A percentile compares a stretch with the other conserved stretches of the same genome.
These are phyloP conservation scores for Cyprinella venusta DNA, from an alignment of 2,797 vertebrate genomes.

Conservation along the genomic window DNA sequence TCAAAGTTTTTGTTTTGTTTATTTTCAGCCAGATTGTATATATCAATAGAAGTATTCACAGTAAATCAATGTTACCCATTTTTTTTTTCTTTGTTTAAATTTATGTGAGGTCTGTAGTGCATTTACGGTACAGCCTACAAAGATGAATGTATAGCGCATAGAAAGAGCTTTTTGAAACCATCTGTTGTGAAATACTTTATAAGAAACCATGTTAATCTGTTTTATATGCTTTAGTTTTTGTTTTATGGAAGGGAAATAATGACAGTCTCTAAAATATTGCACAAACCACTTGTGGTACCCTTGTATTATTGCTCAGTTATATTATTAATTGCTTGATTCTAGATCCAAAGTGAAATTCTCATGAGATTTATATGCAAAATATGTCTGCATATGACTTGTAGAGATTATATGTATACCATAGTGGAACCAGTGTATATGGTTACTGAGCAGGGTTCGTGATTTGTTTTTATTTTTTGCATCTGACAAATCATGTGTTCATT, in stretches of 20 bases:
- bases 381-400: slow-evolving; percentile 11
- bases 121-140: slow-evolving; percentile 12
- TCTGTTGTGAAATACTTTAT: slow-evolving; percentile 6
- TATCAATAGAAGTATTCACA: slow-evolving; percentile 10
- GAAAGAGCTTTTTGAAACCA: slow-evolving; percentile 28
- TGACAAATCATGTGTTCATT: slow-evolving; percentile 39
- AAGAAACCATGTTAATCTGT: slow-evolving; percentile 11
- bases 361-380: slow-evolving; percentile 10
- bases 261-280: slow-evolving; percentile 28
- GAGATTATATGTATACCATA: slow-evolving; percentile 18
- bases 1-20: neutral
- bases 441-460: slow-evolving; percentile 13
- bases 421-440: slow-evolving; percentile 24
- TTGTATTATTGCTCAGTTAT: slow-evolving; percentile 29
- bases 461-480: neutral
- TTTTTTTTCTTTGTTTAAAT: slow-evolving; percentile 26
- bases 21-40: neutral
- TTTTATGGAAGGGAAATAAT: slow-evolving; percentile 26
- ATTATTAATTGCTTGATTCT: slow-evolving; percentile 30
- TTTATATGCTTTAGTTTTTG: neutral
- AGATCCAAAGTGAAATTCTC: slow-evolving; percentile 21
- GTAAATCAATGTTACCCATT: slow-evolving; percentile 3
- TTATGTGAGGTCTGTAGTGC: neutral
- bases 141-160: slow-evolving; percentile 27
- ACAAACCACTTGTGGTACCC: slow-evolving; percentile 30